Evolutionary conservation across 2,797 vertebrate genomes (phyloP).

Genomic region (Acridotheres tristis): DNA sequence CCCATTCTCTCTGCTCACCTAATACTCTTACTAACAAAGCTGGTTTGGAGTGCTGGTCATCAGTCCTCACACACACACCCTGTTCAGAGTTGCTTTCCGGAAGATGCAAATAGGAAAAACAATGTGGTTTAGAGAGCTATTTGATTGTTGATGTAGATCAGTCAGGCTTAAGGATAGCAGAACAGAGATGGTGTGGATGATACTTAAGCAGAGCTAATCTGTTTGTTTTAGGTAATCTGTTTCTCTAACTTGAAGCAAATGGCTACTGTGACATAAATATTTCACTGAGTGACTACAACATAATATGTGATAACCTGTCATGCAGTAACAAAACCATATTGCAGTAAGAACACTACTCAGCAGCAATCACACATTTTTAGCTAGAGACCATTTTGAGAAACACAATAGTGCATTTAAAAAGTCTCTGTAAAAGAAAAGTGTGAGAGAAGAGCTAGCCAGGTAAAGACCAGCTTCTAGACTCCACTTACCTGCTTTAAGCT

Average conservation of each 20-base stretch:
- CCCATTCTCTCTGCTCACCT: neutral
- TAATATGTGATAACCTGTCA: neutral
- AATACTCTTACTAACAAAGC: neutral
- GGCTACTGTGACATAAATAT: neutral
- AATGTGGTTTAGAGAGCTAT: neutral
- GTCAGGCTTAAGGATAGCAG: neutral
- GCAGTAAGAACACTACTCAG: neutral
- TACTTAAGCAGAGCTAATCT: neutral
- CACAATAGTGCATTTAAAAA: neutral
- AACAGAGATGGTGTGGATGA: neutral
- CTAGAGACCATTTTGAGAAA: neutral
- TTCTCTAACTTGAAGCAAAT: neutral
- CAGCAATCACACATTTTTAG: neutral
- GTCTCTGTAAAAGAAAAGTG: neutral
- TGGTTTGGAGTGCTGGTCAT: neutral
- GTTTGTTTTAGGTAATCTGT: neutral
- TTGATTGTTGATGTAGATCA: neutral
- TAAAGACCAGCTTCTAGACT: neutral
- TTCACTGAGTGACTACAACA: neutral
- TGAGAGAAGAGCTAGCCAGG: neutral
- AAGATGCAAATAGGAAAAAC: neutral
- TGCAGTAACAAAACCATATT: neutral
- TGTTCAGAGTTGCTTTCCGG: neutral
- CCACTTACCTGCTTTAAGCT: neutral
- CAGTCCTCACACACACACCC: neutral